Conservation (phyloP, 2,113 vertebrate genomes). For the Alouatta palliata region DNA sequence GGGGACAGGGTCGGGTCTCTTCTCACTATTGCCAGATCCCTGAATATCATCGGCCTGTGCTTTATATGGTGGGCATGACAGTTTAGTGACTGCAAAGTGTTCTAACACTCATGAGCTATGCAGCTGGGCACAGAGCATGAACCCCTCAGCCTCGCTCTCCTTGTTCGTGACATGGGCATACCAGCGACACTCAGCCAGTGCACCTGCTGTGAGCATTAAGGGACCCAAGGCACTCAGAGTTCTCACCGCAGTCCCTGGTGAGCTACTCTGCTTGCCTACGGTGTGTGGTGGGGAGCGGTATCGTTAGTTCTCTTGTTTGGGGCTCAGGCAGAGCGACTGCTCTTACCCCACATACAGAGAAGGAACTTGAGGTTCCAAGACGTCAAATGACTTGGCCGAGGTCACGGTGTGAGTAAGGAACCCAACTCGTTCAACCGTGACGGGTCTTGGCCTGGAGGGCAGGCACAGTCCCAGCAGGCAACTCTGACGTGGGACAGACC, state of each 20-base stretch:
- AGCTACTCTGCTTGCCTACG: accelerated
- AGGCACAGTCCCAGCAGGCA: not conserved
- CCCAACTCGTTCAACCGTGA: not conserved
- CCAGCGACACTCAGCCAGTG: not conserved
- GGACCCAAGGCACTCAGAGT: not conserved
- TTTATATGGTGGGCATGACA: accelerated
- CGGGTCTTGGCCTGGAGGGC: not conserved
- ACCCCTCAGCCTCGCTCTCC: not conserved
- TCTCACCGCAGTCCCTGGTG: not conserved
- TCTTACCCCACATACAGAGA: not conserved
- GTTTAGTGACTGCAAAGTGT: not conserved
- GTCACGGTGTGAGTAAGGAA: not conserved
- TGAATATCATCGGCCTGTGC: too few species aligned
- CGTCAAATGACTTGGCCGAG: not conserved
- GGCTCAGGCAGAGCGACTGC: not conserved
- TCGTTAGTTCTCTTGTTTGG: not conserved
- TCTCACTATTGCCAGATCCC: not conserved
- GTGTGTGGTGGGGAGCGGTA: not conserved
- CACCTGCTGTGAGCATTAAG: not conserved
- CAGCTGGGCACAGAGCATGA: not conserved
- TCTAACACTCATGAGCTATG: not conserved
- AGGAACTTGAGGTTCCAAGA: not conserved
- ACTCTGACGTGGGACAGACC: accelerated
- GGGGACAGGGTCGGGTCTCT: not conserved
- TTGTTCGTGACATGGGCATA: not conserved